These are phyloP conservation scores for Manis pentadactyla DNA, from an alignment of 2,797 vertebrate genomes.

Conservation along the genomic window DNA sequence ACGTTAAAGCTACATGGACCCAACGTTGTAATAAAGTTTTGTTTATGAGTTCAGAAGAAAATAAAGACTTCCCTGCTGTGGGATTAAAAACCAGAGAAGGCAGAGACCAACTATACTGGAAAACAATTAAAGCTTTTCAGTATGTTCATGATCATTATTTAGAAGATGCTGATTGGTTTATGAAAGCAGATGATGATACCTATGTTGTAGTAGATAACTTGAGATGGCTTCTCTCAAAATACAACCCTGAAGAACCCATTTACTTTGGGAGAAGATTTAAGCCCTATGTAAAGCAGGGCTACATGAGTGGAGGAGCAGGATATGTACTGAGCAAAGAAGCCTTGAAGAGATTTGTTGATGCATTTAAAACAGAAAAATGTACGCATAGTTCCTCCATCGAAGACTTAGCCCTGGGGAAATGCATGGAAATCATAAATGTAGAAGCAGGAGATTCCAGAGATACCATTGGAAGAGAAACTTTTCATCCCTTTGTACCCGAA, in stretches of 20 bases:
- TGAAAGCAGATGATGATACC: constrained; percentile 98
- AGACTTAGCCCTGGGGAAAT: constrained; percentile 96
- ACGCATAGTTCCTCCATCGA: constrained; percentile 96
- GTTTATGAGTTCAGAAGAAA: constrained; percentile 94
- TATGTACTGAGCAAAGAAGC: constrained; percentile 98
- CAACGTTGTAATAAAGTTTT: constrained; percentile 91
- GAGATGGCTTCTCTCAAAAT: constrained; percentile 94
- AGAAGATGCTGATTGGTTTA: constrained; percentile 97
- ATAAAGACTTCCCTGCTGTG: constrained; percentile 93
- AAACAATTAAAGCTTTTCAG: constrained; percentile 95
- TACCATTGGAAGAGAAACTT: constrained; percentile 93
- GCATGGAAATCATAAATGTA: constrained; percentile 96
- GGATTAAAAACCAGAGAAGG: constrained; percentile 93
- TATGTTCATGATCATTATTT: constrained; percentile 92
- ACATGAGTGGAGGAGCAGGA: constrained; percentile 98
- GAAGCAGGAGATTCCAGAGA: constrained; percentile 96
- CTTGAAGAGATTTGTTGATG: constrained; percentile 93
- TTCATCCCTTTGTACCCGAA: constrained; percentile 96
- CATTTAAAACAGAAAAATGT: constrained; percentile 94
- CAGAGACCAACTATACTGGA: constrained; percentile 94
- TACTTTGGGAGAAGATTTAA: constrained; percentile 98
- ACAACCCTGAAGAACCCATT: constrained; percentile 92
- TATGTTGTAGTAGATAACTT: constrained; percentile 96
- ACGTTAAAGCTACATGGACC: constrained; percentile 93
- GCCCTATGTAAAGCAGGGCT: constrained; percentile 96